Conservation (phyloP, 2,888 invertebrate species). For the Sminthurinus aureus region DNA sequence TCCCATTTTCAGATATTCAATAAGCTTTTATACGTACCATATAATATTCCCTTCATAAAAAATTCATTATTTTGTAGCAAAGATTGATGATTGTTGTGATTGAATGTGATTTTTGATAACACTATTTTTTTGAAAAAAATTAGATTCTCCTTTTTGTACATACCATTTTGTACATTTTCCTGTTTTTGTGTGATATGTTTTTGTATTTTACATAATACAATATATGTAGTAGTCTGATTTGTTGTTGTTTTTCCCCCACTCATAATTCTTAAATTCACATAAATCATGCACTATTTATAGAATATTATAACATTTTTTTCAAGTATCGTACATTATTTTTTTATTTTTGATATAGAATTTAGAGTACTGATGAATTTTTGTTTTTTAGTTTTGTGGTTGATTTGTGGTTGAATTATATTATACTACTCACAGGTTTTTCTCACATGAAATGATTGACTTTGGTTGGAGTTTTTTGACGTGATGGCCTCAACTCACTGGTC, state of each 20-base stretch:
- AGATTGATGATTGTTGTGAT: too few relatives aligned
- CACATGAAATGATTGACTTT: slow-evolving; percentile 18
- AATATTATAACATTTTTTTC: background rate
- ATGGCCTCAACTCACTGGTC: background rate
- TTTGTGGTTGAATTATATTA: background rate
- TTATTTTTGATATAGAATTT: background rate
- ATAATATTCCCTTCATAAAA: too few relatives aligned
- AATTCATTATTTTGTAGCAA: too few relatives aligned
- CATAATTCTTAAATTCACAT: background rate
- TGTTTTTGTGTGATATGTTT: background rate
- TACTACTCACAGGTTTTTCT: slow-evolving; percentile 15
- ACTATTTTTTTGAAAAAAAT: too few relatives aligned
- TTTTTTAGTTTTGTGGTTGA: slow-evolving; percentile 9
- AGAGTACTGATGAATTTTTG: slow-evolving; percentile 2
- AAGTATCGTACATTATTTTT: background rate
- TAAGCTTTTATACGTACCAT: too few relatives aligned
- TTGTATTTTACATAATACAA: background rate
- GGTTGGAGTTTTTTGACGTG: background rate
- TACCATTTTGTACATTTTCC: too few relatives aligned
- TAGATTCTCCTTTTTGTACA: background rate
- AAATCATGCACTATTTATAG: background rate
- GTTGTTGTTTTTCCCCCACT: background rate
- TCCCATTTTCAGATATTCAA: too few relatives aligned
- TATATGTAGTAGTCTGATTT: background rate
- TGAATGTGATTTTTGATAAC: too few relatives aligned